These are phyloP conservation scores for Mamestra brassicae DNA, from an alignment of 2,888 invertebrate genomes.

Conservation along the genomic window DNA sequence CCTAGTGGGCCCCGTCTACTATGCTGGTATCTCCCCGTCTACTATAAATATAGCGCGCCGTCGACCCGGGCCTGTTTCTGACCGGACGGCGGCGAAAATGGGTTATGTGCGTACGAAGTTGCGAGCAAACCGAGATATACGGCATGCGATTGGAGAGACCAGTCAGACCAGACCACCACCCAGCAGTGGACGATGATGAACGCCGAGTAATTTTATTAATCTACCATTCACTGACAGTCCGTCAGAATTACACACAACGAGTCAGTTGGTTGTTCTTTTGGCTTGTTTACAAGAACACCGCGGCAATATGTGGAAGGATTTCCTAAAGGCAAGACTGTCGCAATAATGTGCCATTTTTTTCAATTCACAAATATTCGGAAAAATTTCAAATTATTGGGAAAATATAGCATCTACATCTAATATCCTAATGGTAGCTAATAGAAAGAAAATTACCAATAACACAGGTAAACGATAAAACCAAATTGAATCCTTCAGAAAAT, in stretches of 20 bases:
- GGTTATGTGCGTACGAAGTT: no score
- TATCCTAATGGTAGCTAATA: not conserved
- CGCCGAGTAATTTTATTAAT: no score
- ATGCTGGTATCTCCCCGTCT: no score
- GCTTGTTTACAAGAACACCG: not conserved
- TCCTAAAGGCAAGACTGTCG: not conserved
- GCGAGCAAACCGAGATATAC: no score
- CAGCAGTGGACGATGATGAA: no score
- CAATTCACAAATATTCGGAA: not conserved
- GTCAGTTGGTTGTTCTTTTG: not conserved
- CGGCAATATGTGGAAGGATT: not conserved
- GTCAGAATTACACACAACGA: not conserved
- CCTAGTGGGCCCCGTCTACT: no score
- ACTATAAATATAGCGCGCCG: no score
- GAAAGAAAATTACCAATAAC: slow-evolving; percentile 15
- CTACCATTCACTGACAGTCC: not conserved
- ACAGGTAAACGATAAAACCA: slow-evolving; percentile 21
- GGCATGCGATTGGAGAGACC: no score
- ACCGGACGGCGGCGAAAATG: no score
- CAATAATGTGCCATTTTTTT: not conserved
- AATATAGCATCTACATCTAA: no score
- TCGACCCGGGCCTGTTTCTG: no score
- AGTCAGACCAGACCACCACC: no score
- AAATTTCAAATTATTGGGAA: not conserved
- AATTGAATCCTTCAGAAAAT: slow-evolving; percentile 27